Evolutionary conservation across 2,113 vertebrate genomes (phyloP), one percentile per base, ranked within the genome.

Genomic region (Atrichornis clamosus): DNA sequence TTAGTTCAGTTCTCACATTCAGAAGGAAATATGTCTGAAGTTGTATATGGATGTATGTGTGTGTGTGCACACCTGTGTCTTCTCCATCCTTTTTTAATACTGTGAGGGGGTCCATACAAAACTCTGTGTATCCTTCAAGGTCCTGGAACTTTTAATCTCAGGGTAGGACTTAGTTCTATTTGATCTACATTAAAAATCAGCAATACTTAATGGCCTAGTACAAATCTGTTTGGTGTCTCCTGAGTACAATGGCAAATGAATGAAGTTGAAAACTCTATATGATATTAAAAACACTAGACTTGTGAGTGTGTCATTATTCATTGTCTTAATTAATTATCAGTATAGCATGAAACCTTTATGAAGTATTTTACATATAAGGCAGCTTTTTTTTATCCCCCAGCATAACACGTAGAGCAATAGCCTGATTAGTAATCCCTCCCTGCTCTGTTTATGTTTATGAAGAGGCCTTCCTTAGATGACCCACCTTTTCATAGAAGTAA

Each of bases 1-100:
- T 50, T 72, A 55, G 63, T 46, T 75, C 33, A n/a, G 13, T 52
- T 83, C 32, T 86, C 6, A 23, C 26, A n/a, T 64, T 68, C 53
- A 37, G 44, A 90, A 59, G 58, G n/a, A 68, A 73, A 41, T 19
- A 68, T 1, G 1, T 5, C 9, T 30, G 16, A 39, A 50, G 58
- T 10, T 83, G 5, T 56, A 33, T 11, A 60, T 3, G 21, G 42
- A 58, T 11, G 6, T 21, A 18, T 1, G 1, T 7, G 7, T 1
- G 1, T 84, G 18, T 47, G 8, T 15, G 19, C 13, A 23, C 15
- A 39, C 3, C 26, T 60, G 23, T 47, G 41, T 60, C 19, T 86
- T 76, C 26, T 7, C 5, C 3, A n/a, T 32, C n/a, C 5, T 52
- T 79, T 83, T 47, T 50, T 55, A 63, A n/a, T 67, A 42, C 7